phyloP scores from a whole-genome alignment of 2,797 vertebrate species.

The Peromyscus nudipes region DNA sequence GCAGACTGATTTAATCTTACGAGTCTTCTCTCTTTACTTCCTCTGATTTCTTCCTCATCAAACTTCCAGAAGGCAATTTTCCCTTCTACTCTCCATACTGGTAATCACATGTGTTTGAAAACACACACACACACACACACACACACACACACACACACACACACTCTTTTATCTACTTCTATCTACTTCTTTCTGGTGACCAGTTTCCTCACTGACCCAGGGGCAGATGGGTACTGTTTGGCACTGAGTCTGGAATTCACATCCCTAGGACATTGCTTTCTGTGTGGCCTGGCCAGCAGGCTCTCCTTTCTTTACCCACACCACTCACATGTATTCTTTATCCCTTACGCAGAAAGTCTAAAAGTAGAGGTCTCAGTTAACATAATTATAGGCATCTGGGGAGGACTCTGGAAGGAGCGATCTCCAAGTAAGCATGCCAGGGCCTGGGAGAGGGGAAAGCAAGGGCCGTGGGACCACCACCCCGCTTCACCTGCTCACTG shows the following conservation, averaged over 20 bases:
- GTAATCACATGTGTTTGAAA: not conserved
- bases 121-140: not conserved
- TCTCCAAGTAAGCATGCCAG: not conserved
- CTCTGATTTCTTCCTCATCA: not conserved
- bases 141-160: not conserved
- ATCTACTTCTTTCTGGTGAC: not conserved
- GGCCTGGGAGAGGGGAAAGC: not conserved
- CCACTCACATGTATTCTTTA: not conserved
- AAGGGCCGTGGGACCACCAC: not conserved
- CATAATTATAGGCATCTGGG: not conserved
- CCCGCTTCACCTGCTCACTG: not conserved
- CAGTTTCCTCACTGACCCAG: not conserved
- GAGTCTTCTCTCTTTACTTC: not conserved
- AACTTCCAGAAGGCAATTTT: slow-evolving; percentile 49
- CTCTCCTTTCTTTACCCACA: not conserved
- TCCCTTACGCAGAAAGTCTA: slow-evolving; percentile 2
- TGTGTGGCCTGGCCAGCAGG: not conserved
- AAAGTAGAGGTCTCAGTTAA: slow-evolving; percentile 15
- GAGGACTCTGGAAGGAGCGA: not conserved
- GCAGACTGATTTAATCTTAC: not conserved
- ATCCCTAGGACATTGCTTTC: not conserved
- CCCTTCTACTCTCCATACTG: slow-evolving; percentile 1
- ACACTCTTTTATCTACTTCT: not conserved
- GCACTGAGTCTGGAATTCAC: slow-evolving; percentile 33
- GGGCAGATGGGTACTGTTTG: slow-evolving; percentile 59